Base-by-base conservation (phyloP, 2,888 invertebrate genomes). In the Thecocarcelia acutangulata region DNA sequence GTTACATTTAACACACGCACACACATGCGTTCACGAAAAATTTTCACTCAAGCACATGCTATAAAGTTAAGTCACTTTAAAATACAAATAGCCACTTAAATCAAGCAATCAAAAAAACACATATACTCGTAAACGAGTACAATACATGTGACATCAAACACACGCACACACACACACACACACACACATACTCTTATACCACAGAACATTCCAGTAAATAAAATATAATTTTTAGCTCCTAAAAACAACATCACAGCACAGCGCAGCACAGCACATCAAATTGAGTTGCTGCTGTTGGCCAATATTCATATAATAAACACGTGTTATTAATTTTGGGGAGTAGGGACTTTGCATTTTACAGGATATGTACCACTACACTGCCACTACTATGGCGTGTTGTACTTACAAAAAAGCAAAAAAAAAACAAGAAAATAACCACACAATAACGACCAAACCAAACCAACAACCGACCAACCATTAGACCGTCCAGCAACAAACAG, bases 81-180 rank as follows among this genome's bases (percentile, higher is more conserved):
- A 42, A 54, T 54, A 76, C 66, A 54, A 61, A 59, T 46, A 46
- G 56, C 59, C 72, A 80, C 81, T 81, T 76, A 72, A 72, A 54
- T 58, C 17, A 48, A 68, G 46, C 33, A 33, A 28, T 28, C 28
- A 28, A 3, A 28, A 28, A 28, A 28, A n/a, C n/a, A n/a, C n/a
- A n/a, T n/a, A n/a, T n/a, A n/a, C n/a, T n/a, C n/a, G n/a, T n/a
- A 28, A 28, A 28, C 3, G 28, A 28, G 28, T 4, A 28, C 3
- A 13, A 64, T n/a, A n/a, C n/a, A n/a, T n/a, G n/a, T n/a, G n/a
- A 28, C 19, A n/a, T 17, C 1, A 5, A 46, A 9, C 0, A 52
- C 37, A 54, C 17, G 9, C 59, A 52, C 24, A 4, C 37, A 66
- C n/a, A 4, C 21, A 21, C 2, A 37, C 59, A 0, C 5, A 24